Percentiles rank a stretch among this genome's conserved stretches.
phyloP scores from a whole-genome alignment of 2,888 invertebrate genomes.

The Tinea pellionella region DNA sequence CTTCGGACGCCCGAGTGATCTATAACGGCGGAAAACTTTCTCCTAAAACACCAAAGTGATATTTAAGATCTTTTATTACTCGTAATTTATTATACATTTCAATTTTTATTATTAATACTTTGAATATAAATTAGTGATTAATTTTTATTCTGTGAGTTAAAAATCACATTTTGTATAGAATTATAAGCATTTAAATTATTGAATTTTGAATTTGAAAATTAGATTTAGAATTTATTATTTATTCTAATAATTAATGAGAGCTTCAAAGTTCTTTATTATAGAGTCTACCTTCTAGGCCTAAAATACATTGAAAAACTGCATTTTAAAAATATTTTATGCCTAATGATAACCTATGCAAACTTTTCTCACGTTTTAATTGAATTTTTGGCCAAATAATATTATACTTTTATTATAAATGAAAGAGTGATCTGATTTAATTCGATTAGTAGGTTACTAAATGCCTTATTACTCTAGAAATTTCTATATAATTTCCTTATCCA shows the following conservation, averaged over 20 bases:
- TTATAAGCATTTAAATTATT: constrained; percentile 12
- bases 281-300: neutral
- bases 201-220: neutral
- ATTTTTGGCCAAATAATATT: neutral
- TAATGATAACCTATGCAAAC: too few relatives aligned
- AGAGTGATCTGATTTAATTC: neutral
- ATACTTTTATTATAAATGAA: neutral
- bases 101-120: constrained; percentile 1
- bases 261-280: neutral
- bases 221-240: neutral
- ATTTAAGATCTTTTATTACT: constrained; percentile 24
- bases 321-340: neutral
- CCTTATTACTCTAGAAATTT: neutral
- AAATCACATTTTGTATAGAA: constrained; percentile 2
- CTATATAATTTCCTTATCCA: neutral
- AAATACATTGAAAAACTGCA: neutral
- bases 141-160: neutral
- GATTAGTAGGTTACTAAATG: neutral
- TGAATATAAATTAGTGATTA: neutral
- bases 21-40: neutral
- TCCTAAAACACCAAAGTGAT: constrained; percentile 42
- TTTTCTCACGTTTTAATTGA: neutral
- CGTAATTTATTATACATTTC: constrained; percentile 13
- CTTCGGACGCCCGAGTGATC: neutral
- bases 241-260: neutral